Evolutionary conservation across 2,888 invertebrate species (phyloP).

Genomic region (Sympetrum striolatum): DNA sequence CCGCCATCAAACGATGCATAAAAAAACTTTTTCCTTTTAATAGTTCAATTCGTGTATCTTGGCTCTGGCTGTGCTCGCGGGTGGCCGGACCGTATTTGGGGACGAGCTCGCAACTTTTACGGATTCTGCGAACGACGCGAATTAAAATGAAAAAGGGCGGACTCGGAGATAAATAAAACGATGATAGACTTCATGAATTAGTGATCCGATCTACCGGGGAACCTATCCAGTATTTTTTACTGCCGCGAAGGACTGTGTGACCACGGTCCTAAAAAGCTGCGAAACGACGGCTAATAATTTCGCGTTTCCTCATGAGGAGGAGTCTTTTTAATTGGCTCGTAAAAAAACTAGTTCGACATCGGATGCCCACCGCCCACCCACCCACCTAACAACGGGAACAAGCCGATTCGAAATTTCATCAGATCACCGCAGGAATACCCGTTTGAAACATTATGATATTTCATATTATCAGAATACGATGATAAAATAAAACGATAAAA

Average conservation of each 20-base stretch:
- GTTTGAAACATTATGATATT: too few species aligned
- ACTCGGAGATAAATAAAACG: background rate
- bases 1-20: background rate
- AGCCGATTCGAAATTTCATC: background rate
- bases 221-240: background rate
- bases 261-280: background rate
- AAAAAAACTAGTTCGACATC: background rate
- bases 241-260: background rate
- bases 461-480: too few species aligned
- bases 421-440: background rate
- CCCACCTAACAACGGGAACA: background rate
- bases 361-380: background rate
- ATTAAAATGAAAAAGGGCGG: background rate
- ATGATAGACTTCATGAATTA: background rate
- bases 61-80: background rate
- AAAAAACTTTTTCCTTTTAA: background rate
- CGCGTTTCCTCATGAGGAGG: background rate
- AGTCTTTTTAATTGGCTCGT: slow-evolving; percentile 13
- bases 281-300: slow-evolving; percentile 5
- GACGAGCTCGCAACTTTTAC: background rate
- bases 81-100: background rate
- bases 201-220: background rate
- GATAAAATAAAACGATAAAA: too few species aligned
- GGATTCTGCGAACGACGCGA: background rate
- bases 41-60: background rate